Evolutionary conservation across 2,797 vertebrate genomes (phyloP).

Genomic region (Pseudochaenichthys georgianus): DNA sequence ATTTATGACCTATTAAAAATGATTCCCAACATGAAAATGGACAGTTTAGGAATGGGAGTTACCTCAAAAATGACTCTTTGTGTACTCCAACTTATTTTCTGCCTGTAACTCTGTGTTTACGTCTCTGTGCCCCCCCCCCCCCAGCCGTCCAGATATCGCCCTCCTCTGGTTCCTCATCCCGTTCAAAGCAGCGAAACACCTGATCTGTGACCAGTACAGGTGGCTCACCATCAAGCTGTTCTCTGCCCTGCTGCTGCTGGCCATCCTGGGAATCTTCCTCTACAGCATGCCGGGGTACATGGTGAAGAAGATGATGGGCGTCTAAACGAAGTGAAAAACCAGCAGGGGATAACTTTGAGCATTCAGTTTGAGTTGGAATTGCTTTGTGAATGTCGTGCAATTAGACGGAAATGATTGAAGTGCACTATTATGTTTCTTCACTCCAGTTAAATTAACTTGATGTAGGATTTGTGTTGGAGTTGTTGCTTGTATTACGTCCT

Average conservation of each 20-base stretch:
- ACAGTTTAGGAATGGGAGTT: too few relatives aligned
- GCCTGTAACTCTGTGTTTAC: slow-evolving; percentile 14
- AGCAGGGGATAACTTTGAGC: not conserved
- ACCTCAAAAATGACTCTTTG: not conserved
- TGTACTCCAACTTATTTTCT: not conserved
- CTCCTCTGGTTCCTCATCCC: slow-evolving; percentile 88
- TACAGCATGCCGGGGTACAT: slow-evolving; percentile 97
- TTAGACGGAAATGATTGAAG: slow-evolving; percentile 10
- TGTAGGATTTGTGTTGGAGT: slow-evolving; percentile 11
- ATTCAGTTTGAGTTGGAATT: slow-evolving; percentile 17
- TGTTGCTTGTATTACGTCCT: slow-evolving; percentile 1
- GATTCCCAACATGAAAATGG: too few relatives aligned
- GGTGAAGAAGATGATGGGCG: slow-evolving; percentile 95
- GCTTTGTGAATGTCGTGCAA: slow-evolving; percentile 31
- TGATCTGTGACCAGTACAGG: slow-evolving; percentile 95
- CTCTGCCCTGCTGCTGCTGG: slow-evolving; percentile 88
- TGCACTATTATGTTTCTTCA: not conserved
- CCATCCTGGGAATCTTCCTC: slow-evolving; percentile 92
- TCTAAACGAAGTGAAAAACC: slow-evolving; percentile 22
- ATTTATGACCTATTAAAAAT: too few relatives aligned
- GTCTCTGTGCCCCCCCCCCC: slow-evolving; percentile 48
- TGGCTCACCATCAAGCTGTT: slow-evolving; percentile 97
- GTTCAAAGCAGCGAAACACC: slow-evolving; percentile 93
- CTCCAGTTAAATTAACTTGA: not conserved
- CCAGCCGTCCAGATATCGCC: slow-evolving; percentile 94